Conservation (phyloP, 2,888 invertebrate genomes). For the Oxytorus armatus region DNA sequence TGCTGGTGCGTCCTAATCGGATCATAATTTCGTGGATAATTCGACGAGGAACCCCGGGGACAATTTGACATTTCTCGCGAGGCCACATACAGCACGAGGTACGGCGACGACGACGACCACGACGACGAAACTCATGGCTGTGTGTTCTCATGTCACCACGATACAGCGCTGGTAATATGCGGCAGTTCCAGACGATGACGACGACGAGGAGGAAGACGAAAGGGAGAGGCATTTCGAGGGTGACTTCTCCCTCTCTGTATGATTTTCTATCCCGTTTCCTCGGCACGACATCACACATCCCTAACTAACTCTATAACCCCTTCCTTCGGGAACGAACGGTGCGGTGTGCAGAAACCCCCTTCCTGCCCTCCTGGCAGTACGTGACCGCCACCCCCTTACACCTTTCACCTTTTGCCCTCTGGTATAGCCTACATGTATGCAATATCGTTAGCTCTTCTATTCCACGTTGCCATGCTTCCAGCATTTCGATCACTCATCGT, state of each 20-base stretch:
- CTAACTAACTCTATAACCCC: constrained; percentile 77
- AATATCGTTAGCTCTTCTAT: constrained; percentile 4
- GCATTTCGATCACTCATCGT: background rate
- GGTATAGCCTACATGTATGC: constrained; percentile 8
- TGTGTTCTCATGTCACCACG: constrained; percentile 20
- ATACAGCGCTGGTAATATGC: background rate
- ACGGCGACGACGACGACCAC: constrained; percentile 4
- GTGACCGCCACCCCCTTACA: constrained; percentile 67
- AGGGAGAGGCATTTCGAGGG: constrained; percentile 12
- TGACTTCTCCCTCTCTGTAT: constrained; percentile 45
- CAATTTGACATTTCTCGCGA: constrained; percentile 75
- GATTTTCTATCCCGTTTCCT: constrained; percentile 63
- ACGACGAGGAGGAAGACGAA: constrained; percentile 23
- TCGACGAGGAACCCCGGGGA: constrained; percentile 73
- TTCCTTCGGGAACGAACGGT: constrained; percentile 59
- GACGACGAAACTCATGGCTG: background rate
- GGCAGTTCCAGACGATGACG: background rate
- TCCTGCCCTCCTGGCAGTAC: constrained; percentile 61
- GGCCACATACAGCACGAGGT: constrained; percentile 50
- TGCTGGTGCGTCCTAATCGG: constrained; percentile 72
- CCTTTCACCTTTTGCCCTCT: constrained; percentile 32
- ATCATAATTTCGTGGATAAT: constrained; percentile 78
- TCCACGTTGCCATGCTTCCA: background rate
- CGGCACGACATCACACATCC: constrained; percentile 74
- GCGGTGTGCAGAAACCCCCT: constrained; percentile 35